Conservation (phyloP, 2,888 invertebrate species). For the Melanophora roralis region DNA sequence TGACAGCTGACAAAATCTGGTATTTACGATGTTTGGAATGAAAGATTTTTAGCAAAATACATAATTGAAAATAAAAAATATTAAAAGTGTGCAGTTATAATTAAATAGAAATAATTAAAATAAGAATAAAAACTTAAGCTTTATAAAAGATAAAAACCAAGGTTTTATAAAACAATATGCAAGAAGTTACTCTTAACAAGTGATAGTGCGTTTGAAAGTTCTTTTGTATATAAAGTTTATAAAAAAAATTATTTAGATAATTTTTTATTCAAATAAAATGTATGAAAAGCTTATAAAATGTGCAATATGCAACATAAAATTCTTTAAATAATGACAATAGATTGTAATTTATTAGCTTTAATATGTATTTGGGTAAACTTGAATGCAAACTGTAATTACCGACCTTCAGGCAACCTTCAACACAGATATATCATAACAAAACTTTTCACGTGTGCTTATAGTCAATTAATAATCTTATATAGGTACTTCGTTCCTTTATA, state of each 20-base stretch:
- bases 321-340: too few relatives aligned
- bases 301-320: too few relatives aligned
- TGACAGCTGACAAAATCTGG: not conserved
- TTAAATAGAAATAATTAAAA: not conserved
- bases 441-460: slow-evolving; percentile 63
- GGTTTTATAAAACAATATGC: not conserved
- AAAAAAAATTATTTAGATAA: too few relatives aligned
- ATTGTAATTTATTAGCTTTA: too few relatives aligned
- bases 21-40: slow-evolving; percentile 20
- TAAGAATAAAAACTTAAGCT: not conserved
- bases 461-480: slow-evolving; percentile 27
- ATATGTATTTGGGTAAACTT: not conserved
- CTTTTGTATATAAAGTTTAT: too few relatives aligned
- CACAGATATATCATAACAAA: slow-evolving; percentile 37
- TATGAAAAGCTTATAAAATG: not conserved
- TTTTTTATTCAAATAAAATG: not conserved
- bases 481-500: too few relatives aligned
- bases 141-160: not conserved
- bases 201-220: too few relatives aligned
- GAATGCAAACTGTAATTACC: slow-evolving; percentile 64
- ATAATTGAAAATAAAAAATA: not conserved
- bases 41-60: not conserved
- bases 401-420: slow-evolving; percentile 77
- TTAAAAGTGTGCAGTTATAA: not conserved
- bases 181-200: too few relatives aligned